Conservation (phyloP, 1,140 invertebrate genomes). For the Camponotus floridanus region DNA sequence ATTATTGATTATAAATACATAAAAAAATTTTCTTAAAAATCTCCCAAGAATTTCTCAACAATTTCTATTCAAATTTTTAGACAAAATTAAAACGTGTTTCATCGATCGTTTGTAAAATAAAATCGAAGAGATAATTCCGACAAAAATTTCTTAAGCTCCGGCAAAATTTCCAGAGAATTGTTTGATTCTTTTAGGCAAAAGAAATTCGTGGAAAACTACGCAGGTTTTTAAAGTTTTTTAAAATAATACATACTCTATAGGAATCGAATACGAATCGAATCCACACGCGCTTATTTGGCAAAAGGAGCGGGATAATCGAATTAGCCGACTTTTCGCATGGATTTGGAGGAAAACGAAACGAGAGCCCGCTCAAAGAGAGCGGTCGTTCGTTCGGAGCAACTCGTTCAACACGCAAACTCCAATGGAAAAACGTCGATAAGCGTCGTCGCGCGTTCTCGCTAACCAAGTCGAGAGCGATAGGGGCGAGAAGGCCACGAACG, state of each 20-base stretch:
- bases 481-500: slow-evolving; percentile 21
- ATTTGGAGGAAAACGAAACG: slow-evolving; percentile 67
- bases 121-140: neutral
- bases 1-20: too few relatives aligned
- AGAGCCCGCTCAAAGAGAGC: slow-evolving; percentile 59
- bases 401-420: slow-evolving; percentile 81
- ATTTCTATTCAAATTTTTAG: neutral
- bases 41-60: slow-evolving; percentile 1
- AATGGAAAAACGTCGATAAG: slow-evolving; percentile 84
- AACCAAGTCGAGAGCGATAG: slow-evolving; percentile 38
- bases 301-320: slow-evolving; percentile 52
- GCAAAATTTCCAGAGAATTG: slow-evolving; percentile 21
- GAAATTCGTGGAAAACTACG: neutral
- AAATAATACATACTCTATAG: neutral
- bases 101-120: neutral
- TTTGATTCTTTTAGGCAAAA: neutral
- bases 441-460: slow-evolving; percentile 53
- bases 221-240: neutral
- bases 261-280: slow-evolving; percentile 6
- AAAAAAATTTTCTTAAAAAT: neutral
- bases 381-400: slow-evolving; percentile 76
- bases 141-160: slow-evolving; percentile 6
- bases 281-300: slow-evolving; percentile 41
- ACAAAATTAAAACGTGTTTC: slow-evolving; percentile 13
- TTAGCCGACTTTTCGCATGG: slow-evolving; percentile 61